Evolutionary conservation across 1,140 invertebrate species (phyloP).

Genomic region (Zaprionus vittiger): DNA sequence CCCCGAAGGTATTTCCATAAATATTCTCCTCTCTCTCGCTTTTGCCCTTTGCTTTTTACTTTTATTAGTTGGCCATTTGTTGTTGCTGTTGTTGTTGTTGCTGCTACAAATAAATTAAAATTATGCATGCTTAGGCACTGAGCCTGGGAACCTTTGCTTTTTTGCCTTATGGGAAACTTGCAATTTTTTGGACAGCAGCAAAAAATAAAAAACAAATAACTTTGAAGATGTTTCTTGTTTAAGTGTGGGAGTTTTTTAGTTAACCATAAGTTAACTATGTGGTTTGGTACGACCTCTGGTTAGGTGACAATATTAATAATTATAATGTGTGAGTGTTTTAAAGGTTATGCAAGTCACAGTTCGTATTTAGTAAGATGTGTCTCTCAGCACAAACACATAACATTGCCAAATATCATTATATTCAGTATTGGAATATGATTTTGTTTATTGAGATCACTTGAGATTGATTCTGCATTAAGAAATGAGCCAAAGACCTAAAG

Average conservation of each 20-base stretch:
- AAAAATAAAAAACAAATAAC: constrained; percentile 29
- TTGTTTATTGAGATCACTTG: too few species aligned
- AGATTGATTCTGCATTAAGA: too few species aligned
- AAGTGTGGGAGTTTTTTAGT: constrained; percentile 33
- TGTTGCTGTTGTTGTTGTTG: constrained; percentile 38
- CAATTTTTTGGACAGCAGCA: constrained; percentile 19
- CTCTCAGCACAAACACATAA: not conserved
- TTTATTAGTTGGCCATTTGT: constrained; percentile 70
- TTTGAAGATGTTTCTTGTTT: not conserved
- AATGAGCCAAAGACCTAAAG: too few species aligned
- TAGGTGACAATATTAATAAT: constrained; percentile 9
- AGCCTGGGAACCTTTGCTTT: constrained; percentile 61
- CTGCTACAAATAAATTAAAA: constrained; percentile 82
- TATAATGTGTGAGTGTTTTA: not conserved
- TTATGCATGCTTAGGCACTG: constrained; percentile 76
- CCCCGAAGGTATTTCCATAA: constrained; percentile 83
- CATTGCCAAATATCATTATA: not conserved
- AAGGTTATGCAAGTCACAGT: not conserved
- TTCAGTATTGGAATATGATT: not conserved
- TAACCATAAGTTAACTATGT: constrained; percentile 10
- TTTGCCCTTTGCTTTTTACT: constrained; percentile 58
- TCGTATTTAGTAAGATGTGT: too few species aligned
- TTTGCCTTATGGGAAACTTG: constrained; percentile 62
- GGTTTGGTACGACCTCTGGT: not conserved
- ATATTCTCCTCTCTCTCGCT: constrained; percentile 57